A percentile compares a stretch with the other conserved stretches of the same genome.
Conservation (phyloP, 2,797 vertebrate genomes). For the Orestias chungarensis region DNA sequence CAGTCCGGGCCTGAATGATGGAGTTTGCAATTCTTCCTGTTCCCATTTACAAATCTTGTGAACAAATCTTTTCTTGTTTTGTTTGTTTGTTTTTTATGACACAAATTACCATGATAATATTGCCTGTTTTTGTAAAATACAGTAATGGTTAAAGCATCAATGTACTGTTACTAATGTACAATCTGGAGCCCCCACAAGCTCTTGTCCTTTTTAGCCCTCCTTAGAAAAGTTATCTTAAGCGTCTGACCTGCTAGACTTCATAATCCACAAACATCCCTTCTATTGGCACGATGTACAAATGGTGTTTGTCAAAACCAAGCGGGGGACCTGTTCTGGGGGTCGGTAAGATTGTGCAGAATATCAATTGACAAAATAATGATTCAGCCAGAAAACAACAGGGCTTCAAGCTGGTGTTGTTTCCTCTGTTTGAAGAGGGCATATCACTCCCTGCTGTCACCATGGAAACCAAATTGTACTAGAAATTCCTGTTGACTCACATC, state of each 20-base stretch:
- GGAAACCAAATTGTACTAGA: slow-evolving; percentile 79
- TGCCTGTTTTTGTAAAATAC: too few relatives aligned
- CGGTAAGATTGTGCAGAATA: slow-evolving; percentile 43
- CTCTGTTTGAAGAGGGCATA: slow-evolving; percentile 68
- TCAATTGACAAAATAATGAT: slow-evolving; percentile 63
- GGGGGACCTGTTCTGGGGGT: slow-evolving; percentile 30
- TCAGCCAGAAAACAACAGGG: slow-evolving; percentile 50
- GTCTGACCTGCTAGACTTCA: neutral
- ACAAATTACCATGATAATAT: too few relatives aligned
- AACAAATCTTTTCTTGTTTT: neutral
- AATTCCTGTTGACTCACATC: slow-evolving; percentile 75
- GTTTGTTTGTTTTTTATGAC: neutral
- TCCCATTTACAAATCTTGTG: neutral
- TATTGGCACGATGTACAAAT: neutral
- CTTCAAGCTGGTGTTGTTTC: slow-evolving; percentile 56
- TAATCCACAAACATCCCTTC: neutral
- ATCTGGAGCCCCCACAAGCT: neutral
- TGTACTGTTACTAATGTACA: neutral
- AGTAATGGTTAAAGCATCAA: too few relatives aligned
- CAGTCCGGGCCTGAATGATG: too few relatives aligned
- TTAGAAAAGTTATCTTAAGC: neutral
- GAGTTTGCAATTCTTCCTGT: neutral
- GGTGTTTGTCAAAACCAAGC: neutral
- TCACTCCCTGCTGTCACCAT: slow-evolving; percentile 75
- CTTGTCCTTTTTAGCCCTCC: neutral